Conservation (phyloP, 2,797 vertebrate species). For the Otus scops region DNA sequence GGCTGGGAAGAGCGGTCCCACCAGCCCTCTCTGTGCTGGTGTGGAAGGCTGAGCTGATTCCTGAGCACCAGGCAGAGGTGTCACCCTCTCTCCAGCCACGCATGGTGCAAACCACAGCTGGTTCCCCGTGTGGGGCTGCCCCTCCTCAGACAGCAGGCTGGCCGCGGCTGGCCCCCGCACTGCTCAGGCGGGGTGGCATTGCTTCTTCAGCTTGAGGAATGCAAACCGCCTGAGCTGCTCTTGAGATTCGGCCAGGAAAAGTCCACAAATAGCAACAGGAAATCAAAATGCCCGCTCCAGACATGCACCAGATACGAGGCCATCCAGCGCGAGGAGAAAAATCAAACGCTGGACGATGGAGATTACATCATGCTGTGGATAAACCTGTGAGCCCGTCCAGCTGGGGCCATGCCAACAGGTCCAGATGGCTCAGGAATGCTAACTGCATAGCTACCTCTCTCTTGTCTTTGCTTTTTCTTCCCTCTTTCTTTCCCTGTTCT, state of each 20-base stretch:
- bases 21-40: not conserved
- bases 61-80: not conserved
- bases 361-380: constrained; percentile 75
- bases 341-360: constrained; percentile 8
- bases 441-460: constrained; percentile 73
- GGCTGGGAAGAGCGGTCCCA: fast-evolving
- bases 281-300: constrained; percentile 67
- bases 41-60: not conserved
- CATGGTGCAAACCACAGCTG: not conserved
- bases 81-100: not conserved
- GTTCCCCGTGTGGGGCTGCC: not conserved
- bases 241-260: constrained; percentile 49
- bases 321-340: constrained; percentile 45
- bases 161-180: not conserved
- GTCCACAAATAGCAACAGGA: constrained; percentile 65
- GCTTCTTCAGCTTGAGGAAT: constrained; percentile 34
- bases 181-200: not conserved
- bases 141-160: not conserved
- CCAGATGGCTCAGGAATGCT: constrained; percentile 79
- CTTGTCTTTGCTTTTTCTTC: constrained; percentile 40
- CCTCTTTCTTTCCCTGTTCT: not conserved
- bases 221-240: not conserved
- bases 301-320: constrained; percentile 34
- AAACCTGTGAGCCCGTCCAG: constrained; percentile 66
- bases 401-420: constrained; percentile 73